Percentiles rank a stretch among this genome's conserved stretches.
Conservation (phyloP, 2,888 invertebrate species). For the Nematopogon swammerdamellus region DNA sequence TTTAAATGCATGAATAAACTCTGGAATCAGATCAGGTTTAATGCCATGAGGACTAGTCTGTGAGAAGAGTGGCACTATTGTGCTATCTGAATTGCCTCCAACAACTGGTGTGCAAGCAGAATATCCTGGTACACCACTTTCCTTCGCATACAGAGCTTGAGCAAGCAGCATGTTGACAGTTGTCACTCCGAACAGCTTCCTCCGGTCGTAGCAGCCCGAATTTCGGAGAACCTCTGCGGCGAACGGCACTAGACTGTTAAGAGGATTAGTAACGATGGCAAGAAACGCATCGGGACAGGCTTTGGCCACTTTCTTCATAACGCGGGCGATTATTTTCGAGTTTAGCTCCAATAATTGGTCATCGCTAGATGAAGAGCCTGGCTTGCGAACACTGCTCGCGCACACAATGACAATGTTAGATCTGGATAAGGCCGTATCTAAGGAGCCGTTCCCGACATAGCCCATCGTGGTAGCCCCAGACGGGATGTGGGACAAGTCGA, state of each 20-base stretch:
- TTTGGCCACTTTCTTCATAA: slow-evolving; percentile 25
- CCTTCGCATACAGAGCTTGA: slow-evolving; percentile 69
- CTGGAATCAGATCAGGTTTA: too few relatives aligned
- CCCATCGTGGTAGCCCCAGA: slow-evolving; percentile 25
- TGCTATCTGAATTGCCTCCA: slow-evolving; percentile 73
- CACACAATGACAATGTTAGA: slow-evolving; percentile 65
- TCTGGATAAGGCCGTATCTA: slow-evolving; percentile 39
- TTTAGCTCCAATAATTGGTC: slow-evolving; percentile 57
- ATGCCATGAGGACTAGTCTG: slow-evolving; percentile 56
- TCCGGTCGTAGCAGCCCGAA: slow-evolving; percentile 54
- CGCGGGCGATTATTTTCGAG: slow-evolving; percentile 28
- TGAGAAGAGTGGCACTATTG: slow-evolving; percentile 75
- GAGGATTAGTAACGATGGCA: slow-evolving; percentile 41
- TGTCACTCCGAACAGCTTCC: slow-evolving; percentile 69
- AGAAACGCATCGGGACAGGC: slow-evolving; percentile 31
- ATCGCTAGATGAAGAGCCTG: slow-evolving; percentile 57
- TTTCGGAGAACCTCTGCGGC: slow-evolving; percentile 36
- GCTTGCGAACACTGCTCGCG: slow-evolving; percentile 59
- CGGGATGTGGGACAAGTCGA: slow-evolving; percentile 47
- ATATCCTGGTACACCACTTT: slow-evolving; percentile 59
- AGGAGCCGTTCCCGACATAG: slow-evolving; percentile 23
- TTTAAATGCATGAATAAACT: too few relatives aligned
- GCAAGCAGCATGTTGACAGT: slow-evolving; percentile 70
- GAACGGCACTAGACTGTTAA: slow-evolving; percentile 42
- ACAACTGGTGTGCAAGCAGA: slow-evolving; percentile 70